These are phyloP conservation scores for Ascaphus truei DNA, from an alignment of 2,113 vertebrate genomes.

Conservation along the genomic window DNA sequence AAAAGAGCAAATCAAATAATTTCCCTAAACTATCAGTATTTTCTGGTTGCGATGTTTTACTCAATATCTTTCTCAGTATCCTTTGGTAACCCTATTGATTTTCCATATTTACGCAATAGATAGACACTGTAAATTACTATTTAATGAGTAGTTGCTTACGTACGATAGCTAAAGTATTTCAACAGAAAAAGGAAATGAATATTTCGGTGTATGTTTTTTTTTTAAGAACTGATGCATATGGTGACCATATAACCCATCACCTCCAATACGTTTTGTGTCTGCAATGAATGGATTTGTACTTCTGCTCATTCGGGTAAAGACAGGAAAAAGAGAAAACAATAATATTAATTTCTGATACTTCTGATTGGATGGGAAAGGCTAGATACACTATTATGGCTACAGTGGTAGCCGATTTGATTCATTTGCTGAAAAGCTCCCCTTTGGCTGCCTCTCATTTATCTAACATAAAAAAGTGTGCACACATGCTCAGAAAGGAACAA, in stretches of 20 bases:
- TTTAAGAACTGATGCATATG: slow-evolving; percentile 47
- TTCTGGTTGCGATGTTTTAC: too few species aligned
- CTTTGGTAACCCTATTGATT: slow-evolving; percentile 34
- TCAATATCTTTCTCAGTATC: slow-evolving; percentile 37
- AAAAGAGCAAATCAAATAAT: too few species aligned
- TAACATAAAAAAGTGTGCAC: not conserved
- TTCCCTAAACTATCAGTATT: too few species aligned
- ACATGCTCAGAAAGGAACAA: slow-evolving; percentile 3
- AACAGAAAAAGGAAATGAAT: slow-evolving; percentile 51
- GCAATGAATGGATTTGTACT: slow-evolving; percentile 45
- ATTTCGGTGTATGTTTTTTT: slow-evolving; percentile 44
- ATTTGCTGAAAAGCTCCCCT: slow-evolving; percentile 40
- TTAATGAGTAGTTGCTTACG: slow-evolving; percentile 45
- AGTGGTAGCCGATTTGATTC: slow-evolving; percentile 39
- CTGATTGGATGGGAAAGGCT: slow-evolving; percentile 37
- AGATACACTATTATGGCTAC: slow-evolving; percentile 31
- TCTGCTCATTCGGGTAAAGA: slow-evolving; percentile 41
- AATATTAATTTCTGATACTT: slow-evolving; percentile 31
- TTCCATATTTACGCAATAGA: slow-evolving; percentile 47
- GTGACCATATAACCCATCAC: slow-evolving; percentile 36
- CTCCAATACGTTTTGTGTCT: slow-evolving; percentile 36
- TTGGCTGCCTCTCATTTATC: slow-evolving; percentile 37
- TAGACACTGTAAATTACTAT: slow-evolving; percentile 45
- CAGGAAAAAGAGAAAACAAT: slow-evolving; percentile 31
- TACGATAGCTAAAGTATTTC: slow-evolving; percentile 47